Percentiles rank a stretch among this genome's conserved stretches.
Evolutionary conservation across 2,797 vertebrate species (phyloP).

Genomic region (Crocidura indochinensis): DNA sequence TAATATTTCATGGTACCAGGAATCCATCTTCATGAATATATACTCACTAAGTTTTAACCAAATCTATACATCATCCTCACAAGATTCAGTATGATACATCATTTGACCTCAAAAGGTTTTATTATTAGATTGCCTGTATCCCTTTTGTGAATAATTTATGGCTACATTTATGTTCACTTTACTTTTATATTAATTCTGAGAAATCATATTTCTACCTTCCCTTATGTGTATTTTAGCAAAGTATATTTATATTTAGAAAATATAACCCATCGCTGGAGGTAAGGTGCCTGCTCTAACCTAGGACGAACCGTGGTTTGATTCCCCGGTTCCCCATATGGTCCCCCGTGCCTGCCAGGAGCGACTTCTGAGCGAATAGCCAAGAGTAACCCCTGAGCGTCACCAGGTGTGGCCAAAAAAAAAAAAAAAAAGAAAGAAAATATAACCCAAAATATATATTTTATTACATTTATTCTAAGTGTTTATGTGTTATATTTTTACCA

Average conservation of each 20-base stretch:
- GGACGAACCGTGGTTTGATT: too few species aligned
- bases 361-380: too few species aligned
- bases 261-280: too few species aligned
- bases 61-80: not conserved
- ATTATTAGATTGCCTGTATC: not conserved
- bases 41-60: conserved; percentile 25
- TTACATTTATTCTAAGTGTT: conserved; percentile 20
- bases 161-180: not conserved
- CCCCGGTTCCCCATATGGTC: too few species aligned
- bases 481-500: not conserved
- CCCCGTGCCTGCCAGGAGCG: too few species aligned
- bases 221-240: conserved; percentile 52
- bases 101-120: not conserved
- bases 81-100: not conserved
- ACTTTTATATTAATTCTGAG: conserved; percentile 21
- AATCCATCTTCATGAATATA: not conserved
- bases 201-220: conserved; percentile 39
- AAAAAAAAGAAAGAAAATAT: too few species aligned
- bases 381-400: too few species aligned
- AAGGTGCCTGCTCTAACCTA: too few species aligned
- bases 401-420: too few species aligned
- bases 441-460: not conserved
- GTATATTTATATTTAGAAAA: conserved; percentile 60
- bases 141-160: not conserved
- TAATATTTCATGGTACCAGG: not conserved